Conservation (phyloP, 2,797 vertebrate species). For the Sebastes diploproa region DNA sequence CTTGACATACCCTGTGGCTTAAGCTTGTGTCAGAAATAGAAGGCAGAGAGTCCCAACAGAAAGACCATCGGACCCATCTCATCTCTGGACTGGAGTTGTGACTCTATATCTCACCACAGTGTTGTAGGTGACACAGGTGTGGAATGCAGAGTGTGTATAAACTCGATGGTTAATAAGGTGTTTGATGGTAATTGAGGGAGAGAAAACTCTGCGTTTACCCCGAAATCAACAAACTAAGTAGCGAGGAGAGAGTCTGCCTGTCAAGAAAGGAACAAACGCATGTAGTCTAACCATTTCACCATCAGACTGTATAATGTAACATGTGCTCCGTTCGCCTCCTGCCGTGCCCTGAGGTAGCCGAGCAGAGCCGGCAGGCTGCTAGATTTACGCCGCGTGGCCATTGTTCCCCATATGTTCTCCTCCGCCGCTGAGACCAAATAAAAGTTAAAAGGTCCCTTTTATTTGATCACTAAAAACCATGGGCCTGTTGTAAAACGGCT, state of each 20-base stretch:
- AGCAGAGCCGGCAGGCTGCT: constrained; percentile 10
- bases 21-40: not conserved
- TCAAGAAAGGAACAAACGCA: not conserved
- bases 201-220: fast-evolving
- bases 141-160: not conserved
- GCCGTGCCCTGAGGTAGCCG: constrained; percentile 16
- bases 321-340: not conserved
- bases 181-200: not conserved
- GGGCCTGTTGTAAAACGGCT: constrained; percentile 61
- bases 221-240: not conserved
- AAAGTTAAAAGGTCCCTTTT: constrained; percentile 84
- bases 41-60: not conserved
- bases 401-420: constrained; percentile 68
- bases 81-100: not conserved
- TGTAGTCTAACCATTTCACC: not conserved
- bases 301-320: not conserved
- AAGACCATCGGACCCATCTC: no score
- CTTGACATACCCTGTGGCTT: not conserved
- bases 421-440: constrained; percentile 74
- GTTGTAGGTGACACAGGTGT: not conserved
- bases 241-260: not conserved
- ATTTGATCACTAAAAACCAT: constrained; percentile 82
- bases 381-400: constrained; percentile 58
- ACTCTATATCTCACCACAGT: not conserved
- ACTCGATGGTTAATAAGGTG: not conserved